phyloP scores from a whole-genome alignment of 92 coral and sea anemone genomes.

The Metridium senile region DNA sequence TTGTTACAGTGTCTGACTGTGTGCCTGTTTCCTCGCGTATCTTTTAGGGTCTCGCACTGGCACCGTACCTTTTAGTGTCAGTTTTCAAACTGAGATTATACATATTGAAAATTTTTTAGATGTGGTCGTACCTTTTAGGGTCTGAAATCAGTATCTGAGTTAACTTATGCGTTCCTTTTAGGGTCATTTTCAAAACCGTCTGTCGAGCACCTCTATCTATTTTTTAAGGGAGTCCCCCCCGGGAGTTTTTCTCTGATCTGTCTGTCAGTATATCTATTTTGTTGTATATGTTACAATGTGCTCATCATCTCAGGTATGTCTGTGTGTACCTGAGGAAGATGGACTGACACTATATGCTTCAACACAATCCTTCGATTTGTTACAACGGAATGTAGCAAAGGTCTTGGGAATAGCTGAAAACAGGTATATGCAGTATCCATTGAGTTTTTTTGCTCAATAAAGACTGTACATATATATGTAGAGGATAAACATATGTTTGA shows the following conservation, averaged over 20 bases:
- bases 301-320: slow-evolving; percentile 43
- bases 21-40: too few relatives aligned
- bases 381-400: slow-evolving; percentile 76
- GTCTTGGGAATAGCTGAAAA: slow-evolving; percentile 64
- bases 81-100: too few relatives aligned
- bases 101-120: too few relatives aligned
- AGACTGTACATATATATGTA: too few relatives aligned
- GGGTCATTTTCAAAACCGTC: background rate
- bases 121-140: too few relatives aligned
- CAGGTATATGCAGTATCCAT: slow-evolving; percentile 28
- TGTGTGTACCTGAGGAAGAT: slow-evolving; percentile 83
- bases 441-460: too few relatives aligned
- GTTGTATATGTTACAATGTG: background rate
- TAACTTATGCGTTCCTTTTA: background rate
- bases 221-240: background rate
- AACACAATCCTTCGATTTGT: slow-evolving; percentile 60
- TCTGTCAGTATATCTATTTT: background rate
- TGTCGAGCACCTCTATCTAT: background rate
- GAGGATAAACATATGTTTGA: too few relatives aligned
- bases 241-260: background rate
- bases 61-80: too few relatives aligned
- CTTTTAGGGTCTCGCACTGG: too few relatives aligned
- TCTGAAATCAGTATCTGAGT: too few relatives aligned
- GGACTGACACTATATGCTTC: slow-evolving; percentile 75
- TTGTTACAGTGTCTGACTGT: too few relatives aligned